Evolutionary conservation across 2,113 vertebrate genomes (phyloP).

Genomic region (Chionodraco myersi): DNA sequence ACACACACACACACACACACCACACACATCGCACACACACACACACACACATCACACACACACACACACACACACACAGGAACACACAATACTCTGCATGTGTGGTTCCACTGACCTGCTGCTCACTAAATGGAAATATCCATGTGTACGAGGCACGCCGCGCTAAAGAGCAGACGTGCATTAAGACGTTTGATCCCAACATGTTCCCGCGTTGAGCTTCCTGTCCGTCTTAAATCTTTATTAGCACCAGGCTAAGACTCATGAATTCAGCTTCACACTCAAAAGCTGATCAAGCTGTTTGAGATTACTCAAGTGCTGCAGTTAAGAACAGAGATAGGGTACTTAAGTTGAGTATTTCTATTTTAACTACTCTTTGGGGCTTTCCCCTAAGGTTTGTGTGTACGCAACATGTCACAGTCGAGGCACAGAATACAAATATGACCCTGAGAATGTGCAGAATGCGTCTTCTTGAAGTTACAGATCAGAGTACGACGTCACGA

Average conservation of each 20-base stretch:
- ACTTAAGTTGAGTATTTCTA: no score
- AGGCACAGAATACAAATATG: no score
- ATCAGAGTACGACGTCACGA: no score
- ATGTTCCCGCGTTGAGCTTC: conserved; percentile 40
- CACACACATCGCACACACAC: conserved; percentile 21
- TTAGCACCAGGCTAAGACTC: conserved; percentile 60
- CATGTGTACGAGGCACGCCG: neutral
- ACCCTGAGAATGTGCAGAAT: no score
- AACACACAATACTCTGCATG: neutral
- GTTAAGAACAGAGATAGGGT: no score
- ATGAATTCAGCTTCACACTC: conserved; percentile 57
- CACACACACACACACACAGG: conserved; percentile 1
- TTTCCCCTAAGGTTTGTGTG: no score
- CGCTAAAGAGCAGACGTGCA: conserved; percentile 64
- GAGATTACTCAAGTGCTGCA: no score
- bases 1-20: no score
- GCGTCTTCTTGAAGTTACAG: no score
- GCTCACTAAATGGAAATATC: conserved; percentile 4
- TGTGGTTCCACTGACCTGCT: conserved; percentile 15
- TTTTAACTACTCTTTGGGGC: no score
- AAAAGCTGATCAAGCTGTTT: conserved; percentile 74
- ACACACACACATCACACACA: conserved; percentile 17
- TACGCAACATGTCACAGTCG: no score
- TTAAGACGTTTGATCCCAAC: conserved; percentile 47
- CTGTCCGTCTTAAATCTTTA: conserved; percentile 70